Evolutionary conservation across 2,888 invertebrate genomes (phyloP).

Genomic region (Amblyteles armatorius): DNA sequence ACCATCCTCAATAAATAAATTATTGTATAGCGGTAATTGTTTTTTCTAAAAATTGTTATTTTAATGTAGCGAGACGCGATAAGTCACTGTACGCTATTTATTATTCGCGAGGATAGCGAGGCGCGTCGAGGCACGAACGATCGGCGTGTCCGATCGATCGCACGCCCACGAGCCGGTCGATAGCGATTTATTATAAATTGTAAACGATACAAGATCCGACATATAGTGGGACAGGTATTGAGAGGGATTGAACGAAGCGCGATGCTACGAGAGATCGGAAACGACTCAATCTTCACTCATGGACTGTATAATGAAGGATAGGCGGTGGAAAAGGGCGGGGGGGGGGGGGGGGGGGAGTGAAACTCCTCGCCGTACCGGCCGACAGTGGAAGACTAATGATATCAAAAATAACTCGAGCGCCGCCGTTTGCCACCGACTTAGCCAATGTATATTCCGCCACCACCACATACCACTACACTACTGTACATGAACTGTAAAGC

Average conservation of each 20-base stretch:
- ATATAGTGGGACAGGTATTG: conserved; percentile 27
- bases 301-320: conserved; percentile 56
- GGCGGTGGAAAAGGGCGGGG: conserved; percentile 21
- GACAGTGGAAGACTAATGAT: conserved; percentile 66
- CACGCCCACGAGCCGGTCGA: conserved; percentile 56
- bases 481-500: not conserved
- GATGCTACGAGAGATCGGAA: conserved; percentile 46
- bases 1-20: not conserved
- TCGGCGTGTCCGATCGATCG: conserved; percentile 46
- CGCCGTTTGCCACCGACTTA: conserved; percentile 32
- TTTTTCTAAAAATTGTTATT: not conserved
- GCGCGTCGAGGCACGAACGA: conserved; percentile 25
- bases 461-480: not conserved
- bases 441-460: conserved; percentile 6
- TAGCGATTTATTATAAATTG: conserved; percentile 66
- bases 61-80: conserved; percentile 3
- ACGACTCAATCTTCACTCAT: conserved; percentile 65
- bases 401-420: conserved; percentile 64
- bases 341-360: conserved; percentile 10
- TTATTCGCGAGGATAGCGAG: not conserved
- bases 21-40: not conserved
- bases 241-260: conserved; percentile 5
- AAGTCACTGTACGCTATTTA: not conserved
- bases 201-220: conserved; percentile 60
- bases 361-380: conserved; percentile 34